Percentiles rank a stretch among this genome's conserved stretches.
phyloP scores from a whole-genome alignment of 1,140 invertebrate genomes.

The Chionoecetes opilio region DNA sequence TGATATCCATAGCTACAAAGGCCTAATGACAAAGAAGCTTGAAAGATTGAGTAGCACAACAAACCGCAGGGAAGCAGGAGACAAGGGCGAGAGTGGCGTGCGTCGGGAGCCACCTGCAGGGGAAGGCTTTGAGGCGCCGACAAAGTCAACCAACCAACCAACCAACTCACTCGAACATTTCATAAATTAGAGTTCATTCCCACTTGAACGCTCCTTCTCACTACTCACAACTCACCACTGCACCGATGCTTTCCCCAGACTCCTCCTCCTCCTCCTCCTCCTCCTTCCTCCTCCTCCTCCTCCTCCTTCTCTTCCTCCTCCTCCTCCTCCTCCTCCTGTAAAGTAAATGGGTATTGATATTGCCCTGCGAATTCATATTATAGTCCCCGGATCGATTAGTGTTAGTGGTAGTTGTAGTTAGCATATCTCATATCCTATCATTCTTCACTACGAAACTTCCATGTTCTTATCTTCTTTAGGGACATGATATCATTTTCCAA shows the following conservation, averaged over 20 bases:
- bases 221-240: too few relatives aligned
- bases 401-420: too few relatives aligned
- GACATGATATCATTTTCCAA: too few relatives aligned
- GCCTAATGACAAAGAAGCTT: neutral
- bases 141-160: constrained; percentile 28
- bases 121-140: constrained; percentile 14
- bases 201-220: constrained; percentile 24
- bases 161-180: constrained; percentile 28
- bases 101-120: neutral
- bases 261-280: neutral
- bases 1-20: constrained; percentile 29
- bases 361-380: too few relatives aligned
- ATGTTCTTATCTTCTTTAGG: too few relatives aligned
- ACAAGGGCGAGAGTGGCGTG: neutral
- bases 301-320: too few relatives aligned
- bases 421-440: too few relatives aligned
- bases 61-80: neutral
- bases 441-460: too few relatives aligned
- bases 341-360: too few relatives aligned
- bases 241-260: constrained; percentile 1
- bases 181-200: constrained; percentile 30
- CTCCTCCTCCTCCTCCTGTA: neutral
- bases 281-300: neutral
- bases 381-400: too few relatives aligned
- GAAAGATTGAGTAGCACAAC: neutral